Percentiles rank a stretch among this genome's conserved stretches.
Evolutionary conservation across 2,113 vertebrate species (phyloP).

Genomic region (Mastomys coucha): DNA sequence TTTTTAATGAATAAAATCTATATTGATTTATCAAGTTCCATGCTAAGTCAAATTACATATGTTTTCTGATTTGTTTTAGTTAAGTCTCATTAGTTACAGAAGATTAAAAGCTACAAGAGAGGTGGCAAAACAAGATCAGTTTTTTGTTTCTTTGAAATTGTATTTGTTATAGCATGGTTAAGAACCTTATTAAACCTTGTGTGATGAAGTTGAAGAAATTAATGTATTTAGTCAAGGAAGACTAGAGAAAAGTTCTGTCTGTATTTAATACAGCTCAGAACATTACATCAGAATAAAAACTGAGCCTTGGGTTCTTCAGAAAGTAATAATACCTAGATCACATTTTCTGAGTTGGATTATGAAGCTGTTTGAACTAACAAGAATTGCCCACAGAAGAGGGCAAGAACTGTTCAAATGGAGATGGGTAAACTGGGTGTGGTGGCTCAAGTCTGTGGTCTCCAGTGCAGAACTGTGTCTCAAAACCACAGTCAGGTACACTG

Average conservation of each 20-base stretch:
- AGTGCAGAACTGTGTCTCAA: not conserved
- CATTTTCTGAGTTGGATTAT: constrained; percentile 15
- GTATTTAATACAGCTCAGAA: constrained; percentile 15
- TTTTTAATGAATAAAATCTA: constrained; percentile 25
- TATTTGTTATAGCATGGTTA: constrained; percentile 31
- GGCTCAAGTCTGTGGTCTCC: not conserved
- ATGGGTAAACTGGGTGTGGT: not conserved
- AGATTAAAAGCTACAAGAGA: constrained; percentile 7
- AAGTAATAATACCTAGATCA: constrained; percentile 30
- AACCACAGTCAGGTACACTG: not conserved
- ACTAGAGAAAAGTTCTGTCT: not conserved
- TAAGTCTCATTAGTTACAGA: constrained; percentile 41
- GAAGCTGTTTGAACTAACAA: not conserved
- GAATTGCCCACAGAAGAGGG: not conserved
- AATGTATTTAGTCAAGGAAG: not conserved
- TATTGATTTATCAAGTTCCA: constrained; percentile 29
- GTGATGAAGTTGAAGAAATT: constrained; percentile 31
- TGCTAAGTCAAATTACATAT: constrained; percentile 39
- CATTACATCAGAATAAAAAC: constrained; percentile 30
- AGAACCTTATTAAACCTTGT: constrained; percentile 14
- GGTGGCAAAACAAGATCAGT: constrained; percentile 7
- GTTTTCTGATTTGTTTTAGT: constrained; percentile 31
- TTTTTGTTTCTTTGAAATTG: constrained; percentile 43
- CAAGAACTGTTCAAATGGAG: not conserved
- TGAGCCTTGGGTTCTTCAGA: constrained; percentile 23